Evolutionary conservation across 1,140 invertebrate genomes (phyloP).

Genomic region (Penaeus vannamei): DNA sequence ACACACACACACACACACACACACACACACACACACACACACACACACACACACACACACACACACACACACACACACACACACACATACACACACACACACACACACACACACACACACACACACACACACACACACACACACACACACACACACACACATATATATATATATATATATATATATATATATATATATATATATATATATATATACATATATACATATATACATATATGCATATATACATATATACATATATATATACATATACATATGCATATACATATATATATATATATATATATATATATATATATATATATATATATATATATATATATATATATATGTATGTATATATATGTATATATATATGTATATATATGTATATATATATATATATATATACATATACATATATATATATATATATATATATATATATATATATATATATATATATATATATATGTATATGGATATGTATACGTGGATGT

Average conservation of each 20-base stretch:
- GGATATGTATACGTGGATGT: too few species aligned
- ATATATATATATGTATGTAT: neutral
- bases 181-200: too few species aligned
- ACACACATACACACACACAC: neutral
- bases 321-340: constrained; percentile 9
- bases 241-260: neutral
- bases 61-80: neutral
- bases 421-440: neutral
- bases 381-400: neutral
- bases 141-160: neutral
- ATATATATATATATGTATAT: too few species aligned
- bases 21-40: neutral
- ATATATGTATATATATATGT: too few species aligned
- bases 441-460: too few species aligned
- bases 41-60: neutral
- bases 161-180: constrained; percentile 5
- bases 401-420: constrained; percentile 2
- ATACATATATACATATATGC: neutral
- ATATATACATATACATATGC: too few species aligned
- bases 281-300: too few species aligned
- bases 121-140: too few species aligned
- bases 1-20: neutral
- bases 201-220: neutral
- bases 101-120: neutral
- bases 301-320: neutral